Base-by-base conservation (phyloP, 2,888 invertebrate species). In the Drosophila siamana region DNA sequence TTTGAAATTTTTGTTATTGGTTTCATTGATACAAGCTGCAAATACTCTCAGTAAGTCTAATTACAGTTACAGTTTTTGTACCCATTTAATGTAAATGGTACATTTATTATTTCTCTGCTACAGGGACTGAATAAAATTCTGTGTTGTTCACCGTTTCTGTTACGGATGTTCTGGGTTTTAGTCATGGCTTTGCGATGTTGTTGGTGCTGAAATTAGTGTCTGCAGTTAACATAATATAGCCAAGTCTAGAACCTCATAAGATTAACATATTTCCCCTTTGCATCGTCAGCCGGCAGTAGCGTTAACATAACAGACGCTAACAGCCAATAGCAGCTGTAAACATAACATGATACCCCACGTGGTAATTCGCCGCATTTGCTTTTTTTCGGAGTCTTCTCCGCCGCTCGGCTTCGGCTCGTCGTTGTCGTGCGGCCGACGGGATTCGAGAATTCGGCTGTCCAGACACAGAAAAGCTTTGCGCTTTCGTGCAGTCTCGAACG, bases 401-500 rank as follows among this genome's bases (percentile, higher is more conserved):
- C 22, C 8, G 28, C 4, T 30, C 28, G 43, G 30, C 7, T 36
- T 64, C 65, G 60, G 65, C 26, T 43, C 33, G n/a, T 33, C n/a
- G 4, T 1, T 24, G 33, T 19, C 30, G 48, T 16, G 43, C 6
- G 15, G n/a, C 33, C 59, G 56, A 54, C 51, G 22, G 55, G 55
- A 48, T 13, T 15, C 22, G 36, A 38, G 54, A 50, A 46, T 40
- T 52, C 67, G 70, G 62, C 48, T 48, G 22, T 59, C 26, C 59
- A 41, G 15, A 41, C 40, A n/a, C 40, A n/a, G 54, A 50, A 63
- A 76, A 76, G 77, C 80, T 74, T 62, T 62, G n/a, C 44, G 70
- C 51, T 55, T 46, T 76, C 69, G 73, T 73, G 77, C 80, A 76
- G 73, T 78, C 66, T 67, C 52, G 26, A 77, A 73, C 74, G 80